A percentile compares a stretch with the other conserved stretches of the same genome.
phyloP scores from a whole-genome alignment of 64 coral and sea anemone genomes.

The Porites lutea region DNA sequence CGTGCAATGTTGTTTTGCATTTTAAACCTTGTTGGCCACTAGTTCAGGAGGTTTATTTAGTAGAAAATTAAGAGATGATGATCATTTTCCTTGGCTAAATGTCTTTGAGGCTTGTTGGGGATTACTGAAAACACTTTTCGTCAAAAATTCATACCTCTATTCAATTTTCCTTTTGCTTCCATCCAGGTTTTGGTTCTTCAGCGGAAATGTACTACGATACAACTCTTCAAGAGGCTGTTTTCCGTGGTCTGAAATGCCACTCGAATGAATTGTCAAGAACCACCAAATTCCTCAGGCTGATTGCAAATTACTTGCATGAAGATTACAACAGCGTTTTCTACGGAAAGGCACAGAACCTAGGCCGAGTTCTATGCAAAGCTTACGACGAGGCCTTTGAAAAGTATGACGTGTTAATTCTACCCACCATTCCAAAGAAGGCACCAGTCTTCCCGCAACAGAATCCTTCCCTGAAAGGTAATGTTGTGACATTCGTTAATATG shows the following conservation, averaged over 20 bases:
- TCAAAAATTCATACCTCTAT: too few species aligned
- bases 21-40: too few species aligned
- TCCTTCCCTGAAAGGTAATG: slow-evolving; percentile 57
- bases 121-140: too few species aligned
- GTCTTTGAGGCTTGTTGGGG: too few species aligned
- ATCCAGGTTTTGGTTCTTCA: slow-evolving; percentile 40
- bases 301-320: slow-evolving; percentile 65
- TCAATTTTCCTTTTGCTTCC: background rate
- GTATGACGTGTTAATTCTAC: slow-evolving; percentile 72
- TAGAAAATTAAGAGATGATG: too few species aligned
- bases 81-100: too few species aligned
- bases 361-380: slow-evolving; percentile 38
- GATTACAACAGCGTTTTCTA: slow-evolving; percentile 62
- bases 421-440: slow-evolving; percentile 68
- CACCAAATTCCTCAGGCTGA: slow-evolving; percentile 1
- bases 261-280: slow-evolving; percentile 55
- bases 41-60: too few species aligned
- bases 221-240: slow-evolving; percentile 65
- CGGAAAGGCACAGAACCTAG: slow-evolving; percentile 71
- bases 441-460: slow-evolving; percentile 53
- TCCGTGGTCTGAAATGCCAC: slow-evolving; percentile 70
- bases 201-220: slow-evolving; percentile 74
- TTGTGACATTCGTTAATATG: too few species aligned
- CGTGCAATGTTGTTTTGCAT: too few species aligned
- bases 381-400: slow-evolving; percentile 58